These are phyloP conservation scores for Xanthorhoe spadicearia DNA, from an alignment of 2,888 invertebrate genomes.

Conservation along the genomic window DNA sequence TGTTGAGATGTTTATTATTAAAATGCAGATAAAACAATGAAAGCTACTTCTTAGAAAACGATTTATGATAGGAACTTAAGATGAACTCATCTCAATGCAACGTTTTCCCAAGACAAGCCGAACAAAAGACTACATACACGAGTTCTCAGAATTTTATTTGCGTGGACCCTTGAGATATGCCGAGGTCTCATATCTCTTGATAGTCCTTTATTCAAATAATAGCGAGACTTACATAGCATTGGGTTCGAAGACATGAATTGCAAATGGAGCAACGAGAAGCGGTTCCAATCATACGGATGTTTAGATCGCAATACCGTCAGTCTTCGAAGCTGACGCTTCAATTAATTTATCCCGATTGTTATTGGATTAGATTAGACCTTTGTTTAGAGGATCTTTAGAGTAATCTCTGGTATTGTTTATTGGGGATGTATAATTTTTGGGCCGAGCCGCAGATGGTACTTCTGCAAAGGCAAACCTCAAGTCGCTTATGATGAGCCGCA, in stretches of 20 bases:
- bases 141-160: constrained; percentile 37
- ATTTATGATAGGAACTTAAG: constrained; percentile 13
- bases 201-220: constrained; percentile 46
- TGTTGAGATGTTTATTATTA: not conserved
- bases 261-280: constrained; percentile 63
- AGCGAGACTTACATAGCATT: constrained; percentile 42
- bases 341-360: constrained; percentile 58
- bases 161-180: constrained; percentile 41
- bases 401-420: constrained; percentile 29
- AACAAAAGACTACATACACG: constrained; percentile 29
- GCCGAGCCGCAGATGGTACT: constrained; percentile 15
- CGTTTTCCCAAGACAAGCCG: constrained; percentile 25
- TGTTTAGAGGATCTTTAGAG: constrained; percentile 25
- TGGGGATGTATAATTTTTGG: constrained; percentile 25
- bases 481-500: constrained; percentile 14
- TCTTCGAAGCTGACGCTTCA: constrained; percentile 60
- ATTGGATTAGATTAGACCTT: constrained; percentile 42
- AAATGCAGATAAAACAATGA: constrained; percentile 3
- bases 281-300: constrained; percentile 67
- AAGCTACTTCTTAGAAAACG: constrained; percentile 15
- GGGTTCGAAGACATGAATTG: constrained; percentile 63
- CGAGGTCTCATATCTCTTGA: constrained; percentile 44
- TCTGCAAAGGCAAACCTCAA: constrained; percentile 20
- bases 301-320: constrained; percentile 63
- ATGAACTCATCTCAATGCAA: constrained; percentile 29